These are phyloP conservation scores for Coluber constrictor DNA, from an alignment of 2,797 vertebrate species.

Conservation along the genomic window DNA sequence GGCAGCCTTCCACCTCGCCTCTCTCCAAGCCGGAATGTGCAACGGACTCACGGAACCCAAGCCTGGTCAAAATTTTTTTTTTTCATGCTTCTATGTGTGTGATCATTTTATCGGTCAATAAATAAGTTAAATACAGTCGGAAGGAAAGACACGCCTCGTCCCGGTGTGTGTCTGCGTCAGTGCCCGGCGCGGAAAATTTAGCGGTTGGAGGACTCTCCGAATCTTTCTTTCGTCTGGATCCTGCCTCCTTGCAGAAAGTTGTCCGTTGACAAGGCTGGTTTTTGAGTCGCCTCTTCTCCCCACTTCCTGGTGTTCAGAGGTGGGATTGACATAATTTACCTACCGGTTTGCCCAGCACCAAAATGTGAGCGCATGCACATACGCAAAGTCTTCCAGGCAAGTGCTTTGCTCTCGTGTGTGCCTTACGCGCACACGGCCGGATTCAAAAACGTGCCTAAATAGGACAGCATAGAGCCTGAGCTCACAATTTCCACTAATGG, in stretches of 20 bases:
- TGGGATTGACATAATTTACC: too few relatives aligned
- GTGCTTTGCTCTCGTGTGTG: too few relatives aligned
- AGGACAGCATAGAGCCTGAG: too few relatives aligned
- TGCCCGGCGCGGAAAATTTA: background rate
- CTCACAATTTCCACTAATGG: too few relatives aligned
- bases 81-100: constrained; percentile 61
- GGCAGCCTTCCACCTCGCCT: constrained; percentile 60
- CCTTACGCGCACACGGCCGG: too few relatives aligned
- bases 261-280: background rate
- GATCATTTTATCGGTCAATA: constrained; percentile 71
- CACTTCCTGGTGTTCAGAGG: too few relatives aligned
- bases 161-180: constrained; percentile 41
- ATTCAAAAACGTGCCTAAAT: too few relatives aligned
- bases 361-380: too few relatives aligned
- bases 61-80: constrained; percentile 59
- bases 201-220: background rate
- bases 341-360: too few relatives aligned
- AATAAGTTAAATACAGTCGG: constrained; percentile 61
- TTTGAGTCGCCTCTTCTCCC: background rate
- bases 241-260: too few relatives aligned
- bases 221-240: background rate
- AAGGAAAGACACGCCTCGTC: constrained; percentile 40
- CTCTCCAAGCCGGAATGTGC: constrained; percentile 34
- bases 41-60: constrained; percentile 57
- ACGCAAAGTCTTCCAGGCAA: too few relatives aligned